Conservation (phyloP, 2,797 vertebrate species). For the Etheostoma perlongum region DNA sequence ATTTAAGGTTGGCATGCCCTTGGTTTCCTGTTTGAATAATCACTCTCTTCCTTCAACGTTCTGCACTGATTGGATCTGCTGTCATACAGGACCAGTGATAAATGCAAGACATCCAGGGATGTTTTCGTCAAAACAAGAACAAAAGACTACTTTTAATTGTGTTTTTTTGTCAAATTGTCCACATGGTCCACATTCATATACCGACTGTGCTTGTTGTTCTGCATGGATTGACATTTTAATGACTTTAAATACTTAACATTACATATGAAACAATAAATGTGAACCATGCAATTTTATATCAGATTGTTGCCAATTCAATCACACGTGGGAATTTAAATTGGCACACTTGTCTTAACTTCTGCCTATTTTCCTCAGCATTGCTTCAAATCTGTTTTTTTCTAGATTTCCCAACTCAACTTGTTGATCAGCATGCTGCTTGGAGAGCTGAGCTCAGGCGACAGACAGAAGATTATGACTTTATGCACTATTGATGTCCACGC, state of each 20-base stretch:
- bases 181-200: not conserved
- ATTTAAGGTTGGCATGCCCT: constrained; percentile 82
- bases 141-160: constrained; percentile 57
- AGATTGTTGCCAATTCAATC: not conserved
- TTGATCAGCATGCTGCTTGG: constrained; percentile 87
- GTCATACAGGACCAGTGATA: constrained; percentile 70
- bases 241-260: constrained; percentile 2
- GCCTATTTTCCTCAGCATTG: constrained; percentile 4
- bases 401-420: constrained; percentile 88
- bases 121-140: constrained; percentile 69
- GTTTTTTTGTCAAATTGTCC: constrained; percentile 12
- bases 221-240: constrained; percentile 7
- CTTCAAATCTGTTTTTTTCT: constrained; percentile 3
- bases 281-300: not conserved
- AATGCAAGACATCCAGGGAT: constrained; percentile 67
- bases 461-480: constrained; percentile 90
- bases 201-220: not conserved
- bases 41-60: constrained; percentile 65
- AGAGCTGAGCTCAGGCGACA: constrained; percentile 83
- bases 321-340: constrained; percentile 46
- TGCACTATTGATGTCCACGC: constrained; percentile 88
- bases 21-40: constrained; percentile 82
- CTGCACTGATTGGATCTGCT: constrained; percentile 77
- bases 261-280: constrained; percentile 16
- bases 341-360: not conserved